phyloP scores from a whole-genome alignment of 2,888 invertebrate species.

The Psylliodes chrysocephalus region DNA sequence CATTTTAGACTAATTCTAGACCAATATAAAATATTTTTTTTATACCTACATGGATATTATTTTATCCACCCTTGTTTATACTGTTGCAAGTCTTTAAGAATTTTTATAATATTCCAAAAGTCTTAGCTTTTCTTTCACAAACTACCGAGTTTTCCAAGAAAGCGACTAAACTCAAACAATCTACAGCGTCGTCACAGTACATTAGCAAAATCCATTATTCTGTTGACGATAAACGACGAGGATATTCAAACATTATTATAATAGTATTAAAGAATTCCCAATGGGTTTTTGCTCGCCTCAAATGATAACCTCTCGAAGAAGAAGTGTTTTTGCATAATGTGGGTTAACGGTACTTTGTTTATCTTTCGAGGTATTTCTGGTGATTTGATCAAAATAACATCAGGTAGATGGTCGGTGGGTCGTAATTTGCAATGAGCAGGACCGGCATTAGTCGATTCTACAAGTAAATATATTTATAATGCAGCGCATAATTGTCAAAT shows the following conservation, averaged over 20 bases:
- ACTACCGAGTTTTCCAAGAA: too few relatives aligned
- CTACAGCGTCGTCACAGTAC: not conserved
- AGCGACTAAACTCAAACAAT: too few relatives aligned
- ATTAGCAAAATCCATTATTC: not conserved
- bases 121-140: too few relatives aligned
- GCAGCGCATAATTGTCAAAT: too few relatives aligned
- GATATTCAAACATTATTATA: conserved; percentile 23
- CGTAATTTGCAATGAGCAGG: conserved; percentile 4
- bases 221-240: not conserved
- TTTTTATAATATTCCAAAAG: too few relatives aligned
- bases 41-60: too few relatives aligned
- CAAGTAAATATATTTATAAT: too few relatives aligned
- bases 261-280: conserved; percentile 19
- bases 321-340: conserved; percentile 35
- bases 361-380: conserved; percentile 36
- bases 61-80: too few relatives aligned
- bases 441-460: not conserved
- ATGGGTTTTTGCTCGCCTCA: conserved; percentile 31
- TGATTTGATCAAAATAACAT: conserved; percentile 33
- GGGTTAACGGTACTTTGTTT: conserved; percentile 38
- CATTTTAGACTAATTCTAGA: too few relatives aligned
- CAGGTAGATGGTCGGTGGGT: conserved; percentile 28
- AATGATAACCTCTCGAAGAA: conserved; percentile 22
- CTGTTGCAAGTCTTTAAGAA: too few relatives aligned
- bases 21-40: too few relatives aligned